Evolutionary conservation across 2,888 invertebrate species (phyloP).

Genomic region (Polyommatus icarus): DNA sequence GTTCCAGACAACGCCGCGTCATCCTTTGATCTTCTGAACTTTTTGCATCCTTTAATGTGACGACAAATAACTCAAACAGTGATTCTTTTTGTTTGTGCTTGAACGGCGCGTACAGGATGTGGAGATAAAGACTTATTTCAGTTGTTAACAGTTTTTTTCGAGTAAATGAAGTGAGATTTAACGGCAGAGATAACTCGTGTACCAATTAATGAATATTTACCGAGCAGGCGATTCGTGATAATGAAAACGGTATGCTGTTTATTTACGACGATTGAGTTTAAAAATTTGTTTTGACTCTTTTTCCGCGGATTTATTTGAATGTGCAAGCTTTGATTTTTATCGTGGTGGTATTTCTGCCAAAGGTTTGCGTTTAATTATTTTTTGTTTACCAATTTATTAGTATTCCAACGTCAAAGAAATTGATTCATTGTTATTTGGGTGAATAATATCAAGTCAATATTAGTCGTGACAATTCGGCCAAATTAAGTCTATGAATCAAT

Average conservation of each 20-base stretch:
- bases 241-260: constrained; percentile 18
- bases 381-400: constrained; percentile 35
- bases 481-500: too few species aligned
- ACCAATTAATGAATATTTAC: constrained; percentile 25
- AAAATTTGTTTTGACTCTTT: constrained; percentile 10
- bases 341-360: background rate
- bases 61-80: constrained; percentile 77
- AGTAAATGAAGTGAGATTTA: constrained; percentile 31
- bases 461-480: background rate
- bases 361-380: constrained; percentile 31
- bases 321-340: background rate
- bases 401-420: background rate
- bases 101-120: constrained; percentile 53
- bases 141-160: constrained; percentile 36
- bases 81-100: constrained; percentile 68
- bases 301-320: constrained; percentile 22
- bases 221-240: constrained; percentile 7
- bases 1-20: constrained; percentile 68
- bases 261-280: constrained; percentile 16
- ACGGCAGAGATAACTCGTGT: constrained; percentile 7
- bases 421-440: background rate
- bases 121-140: constrained; percentile 38
- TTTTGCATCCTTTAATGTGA: constrained; percentile 77
- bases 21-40: constrained; percentile 74
- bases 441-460: background rate